Evolutionary conservation across 37 sponge, comb jelly and placozoan species (phyloP).

Genomic region (Theonella swinhoei): DNA sequence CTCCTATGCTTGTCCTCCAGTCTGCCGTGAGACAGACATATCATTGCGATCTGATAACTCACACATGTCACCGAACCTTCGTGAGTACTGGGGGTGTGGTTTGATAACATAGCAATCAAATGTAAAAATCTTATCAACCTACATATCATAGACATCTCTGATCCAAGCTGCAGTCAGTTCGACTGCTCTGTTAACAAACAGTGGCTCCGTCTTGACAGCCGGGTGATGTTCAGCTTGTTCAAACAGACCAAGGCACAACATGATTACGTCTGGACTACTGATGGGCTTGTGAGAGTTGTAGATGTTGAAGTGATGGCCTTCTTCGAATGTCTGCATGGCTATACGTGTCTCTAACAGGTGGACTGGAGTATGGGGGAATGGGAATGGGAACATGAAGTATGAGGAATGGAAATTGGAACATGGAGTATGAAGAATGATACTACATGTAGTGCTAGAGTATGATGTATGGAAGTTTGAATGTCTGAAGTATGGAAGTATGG

Average conservation of each 20-base stretch:
- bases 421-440: too few relatives aligned
- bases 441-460: too few relatives aligned
- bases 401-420: too few relatives aligned
- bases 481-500: too few relatives aligned
- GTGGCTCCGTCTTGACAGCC: background rate
- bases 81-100: slow-evolving; percentile 23
- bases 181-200: slow-evolving; percentile 40
- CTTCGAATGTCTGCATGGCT: slow-evolving; percentile 24
- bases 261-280: slow-evolving; percentile 17
- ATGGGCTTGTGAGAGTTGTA: background rate
- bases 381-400: background rate
- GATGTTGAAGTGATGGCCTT: background rate
- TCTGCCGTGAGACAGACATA: slow-evolving; percentile 41
- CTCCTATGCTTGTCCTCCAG: slow-evolving; percentile 72
- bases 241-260: slow-evolving; percentile 27
- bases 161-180: slow-evolving; percentile 51
- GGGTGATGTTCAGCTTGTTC: slow-evolving; percentile 17
- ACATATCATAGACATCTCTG: slow-evolving; percentile 52
- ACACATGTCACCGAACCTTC: slow-evolving; percentile 23
- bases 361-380: slow-evolving; percentile 4
- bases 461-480: too few relatives aligned
- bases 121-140: background rate
- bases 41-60: slow-evolving; percentile 23
- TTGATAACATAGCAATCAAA: too few relatives aligned
- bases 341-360: slow-evolving; percentile 12